Conservation (phyloP, 92 coral and sea anemone genomes). For the Actinostola sp. region DNA sequence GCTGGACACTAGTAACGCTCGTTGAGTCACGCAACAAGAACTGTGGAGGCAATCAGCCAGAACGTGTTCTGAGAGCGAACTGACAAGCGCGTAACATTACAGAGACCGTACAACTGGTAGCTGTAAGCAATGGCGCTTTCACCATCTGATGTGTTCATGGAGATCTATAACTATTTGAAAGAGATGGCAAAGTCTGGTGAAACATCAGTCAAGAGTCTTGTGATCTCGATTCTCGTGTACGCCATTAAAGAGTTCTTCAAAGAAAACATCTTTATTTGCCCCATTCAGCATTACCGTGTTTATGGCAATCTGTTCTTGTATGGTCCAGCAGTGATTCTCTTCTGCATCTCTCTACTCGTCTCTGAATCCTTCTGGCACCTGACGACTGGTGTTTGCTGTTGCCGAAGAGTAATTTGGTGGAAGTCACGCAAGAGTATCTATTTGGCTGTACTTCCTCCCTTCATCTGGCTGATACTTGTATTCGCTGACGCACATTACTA, state of each 20-base stretch:
- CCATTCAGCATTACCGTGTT: conserved; percentile 48
- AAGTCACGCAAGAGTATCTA: conserved; percentile 62
- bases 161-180: conserved; percentile 28
- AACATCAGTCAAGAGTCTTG: conserved; percentile 66
- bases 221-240: conserved; percentile 54
- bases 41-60: too few species aligned
- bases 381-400: conserved; percentile 59
- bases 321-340: conserved; percentile 69
- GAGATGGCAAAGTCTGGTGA: conserved; percentile 20
- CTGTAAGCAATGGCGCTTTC: conserved; percentile 21
- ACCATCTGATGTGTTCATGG: conserved; percentile 23
- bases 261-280: conserved; percentile 66
- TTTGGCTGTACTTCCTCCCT: conserved; percentile 68
- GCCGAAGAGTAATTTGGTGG: conserved; percentile 56
- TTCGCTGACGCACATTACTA: conserved; percentile 72
- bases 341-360: conserved; percentile 68
- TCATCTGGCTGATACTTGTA: conserved; percentile 71
- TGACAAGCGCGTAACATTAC: too few species aligned
- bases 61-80: too few species aligned
- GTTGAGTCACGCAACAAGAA: too few species aligned
- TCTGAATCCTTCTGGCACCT: conserved; percentile 77
- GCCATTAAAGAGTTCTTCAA: conserved; percentile 73
- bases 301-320: conserved; percentile 67
- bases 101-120: too few species aligned
- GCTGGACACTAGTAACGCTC: too few species aligned